Conservation (phyloP, 2,113 vertebrate genomes). For the Equus przewalskii region DNA sequence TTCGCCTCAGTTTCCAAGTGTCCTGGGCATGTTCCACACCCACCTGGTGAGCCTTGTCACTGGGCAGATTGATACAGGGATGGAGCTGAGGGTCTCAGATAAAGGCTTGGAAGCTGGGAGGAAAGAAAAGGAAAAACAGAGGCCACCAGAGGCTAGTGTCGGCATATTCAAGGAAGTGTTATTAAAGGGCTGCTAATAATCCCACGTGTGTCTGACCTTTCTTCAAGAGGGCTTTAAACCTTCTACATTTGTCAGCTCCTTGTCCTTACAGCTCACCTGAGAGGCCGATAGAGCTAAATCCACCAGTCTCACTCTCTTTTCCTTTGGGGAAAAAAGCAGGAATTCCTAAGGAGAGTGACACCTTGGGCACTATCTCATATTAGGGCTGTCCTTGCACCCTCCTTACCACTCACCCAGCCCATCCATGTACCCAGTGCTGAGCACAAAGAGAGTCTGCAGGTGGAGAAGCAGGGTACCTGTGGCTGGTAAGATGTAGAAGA, state of each 20-base stretch:
- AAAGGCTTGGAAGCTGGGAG: conserved; percentile 25
- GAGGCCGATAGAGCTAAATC: background rate
- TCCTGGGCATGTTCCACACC: background rate
- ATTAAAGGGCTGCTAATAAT: background rate
- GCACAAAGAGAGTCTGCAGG: background rate
- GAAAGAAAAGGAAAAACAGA: background rate
- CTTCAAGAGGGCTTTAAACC: background rate
- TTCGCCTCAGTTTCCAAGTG: background rate
- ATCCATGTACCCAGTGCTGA: background rate
- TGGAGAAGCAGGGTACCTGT: background rate
- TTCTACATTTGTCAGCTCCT: background rate
- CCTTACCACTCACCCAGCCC: background rate
- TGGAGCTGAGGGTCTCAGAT: background rate
- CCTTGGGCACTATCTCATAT: background rate
- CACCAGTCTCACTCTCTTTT: background rate
- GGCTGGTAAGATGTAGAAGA: background rate
- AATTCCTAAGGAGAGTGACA: conserved; percentile 34
- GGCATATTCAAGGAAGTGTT: background rate
- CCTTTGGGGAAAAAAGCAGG: background rate
- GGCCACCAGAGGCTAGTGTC: background rate
- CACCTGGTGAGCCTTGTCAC: background rate
- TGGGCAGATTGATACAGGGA: background rate
- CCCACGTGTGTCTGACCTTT: background rate
- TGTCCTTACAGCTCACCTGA: background rate
- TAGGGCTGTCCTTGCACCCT: background rate